phyloP scores from a whole-genome alignment of 2,797 vertebrate genomes.

The Lates japonicus region DNA sequence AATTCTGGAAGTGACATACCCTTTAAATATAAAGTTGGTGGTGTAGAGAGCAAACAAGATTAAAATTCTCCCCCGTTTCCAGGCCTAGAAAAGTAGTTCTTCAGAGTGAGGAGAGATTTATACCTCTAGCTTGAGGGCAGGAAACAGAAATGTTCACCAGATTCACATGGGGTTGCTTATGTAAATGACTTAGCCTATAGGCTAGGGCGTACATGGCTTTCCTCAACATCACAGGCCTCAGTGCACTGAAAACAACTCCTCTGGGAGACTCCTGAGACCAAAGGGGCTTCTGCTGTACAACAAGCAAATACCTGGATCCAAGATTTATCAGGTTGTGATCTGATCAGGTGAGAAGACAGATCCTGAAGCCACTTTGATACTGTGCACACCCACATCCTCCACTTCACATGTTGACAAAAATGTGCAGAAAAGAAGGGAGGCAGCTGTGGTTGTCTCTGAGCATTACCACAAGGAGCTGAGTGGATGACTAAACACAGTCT shows the following conservation, averaged over 20 bases:
- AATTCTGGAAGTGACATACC: slow-evolving; percentile 26
- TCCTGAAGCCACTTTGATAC: background rate
- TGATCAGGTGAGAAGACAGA: too few species aligned
- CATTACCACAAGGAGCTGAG: slow-evolving; percentile 11
- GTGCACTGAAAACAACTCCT: slow-evolving; percentile 4
- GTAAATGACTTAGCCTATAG: background rate
- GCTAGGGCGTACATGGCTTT: background rate
- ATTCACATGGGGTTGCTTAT: slow-evolving; percentile 1
- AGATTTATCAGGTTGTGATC: slow-evolving; percentile 10
- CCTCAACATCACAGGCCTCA: background rate
- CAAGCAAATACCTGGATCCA: background rate
- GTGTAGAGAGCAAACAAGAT: background rate
- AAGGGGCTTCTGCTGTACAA: background rate
- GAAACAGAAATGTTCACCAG: slow-evolving; percentile 7
- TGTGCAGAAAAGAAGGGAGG: background rate
- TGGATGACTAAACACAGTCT: slow-evolving; percentile 12
- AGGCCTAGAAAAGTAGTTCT: background rate
- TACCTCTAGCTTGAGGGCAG: slow-evolving; percentile 20
- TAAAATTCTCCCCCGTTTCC: background rate
- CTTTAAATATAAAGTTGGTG: slow-evolving; percentile 21
- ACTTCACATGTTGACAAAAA: background rate
- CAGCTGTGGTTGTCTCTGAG: background rate
- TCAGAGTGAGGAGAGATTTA: slow-evolving; percentile 1
- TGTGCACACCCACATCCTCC: background rate
- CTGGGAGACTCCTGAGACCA: background rate